Evolutionary conservation across 64 coral and sea anemone genomes (phyloP).

Genomic region (Montipora efflorescens): DNA sequence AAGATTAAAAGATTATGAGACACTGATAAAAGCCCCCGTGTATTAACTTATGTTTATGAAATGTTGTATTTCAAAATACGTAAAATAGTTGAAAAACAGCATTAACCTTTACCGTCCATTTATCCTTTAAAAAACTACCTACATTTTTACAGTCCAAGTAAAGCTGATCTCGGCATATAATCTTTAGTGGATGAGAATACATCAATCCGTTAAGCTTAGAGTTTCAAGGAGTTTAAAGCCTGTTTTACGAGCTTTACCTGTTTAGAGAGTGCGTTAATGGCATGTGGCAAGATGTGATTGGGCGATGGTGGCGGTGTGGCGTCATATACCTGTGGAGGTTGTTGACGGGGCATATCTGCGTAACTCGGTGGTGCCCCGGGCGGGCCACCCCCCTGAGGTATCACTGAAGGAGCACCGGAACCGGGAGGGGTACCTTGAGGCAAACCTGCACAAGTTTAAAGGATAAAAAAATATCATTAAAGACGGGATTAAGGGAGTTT

Average conservation of each 20-base stretch:
- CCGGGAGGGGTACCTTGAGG: conserved; percentile 37
- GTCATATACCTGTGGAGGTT: conserved; percentile 68
- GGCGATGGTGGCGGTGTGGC: conserved; percentile 51
- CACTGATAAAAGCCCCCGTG: no score
- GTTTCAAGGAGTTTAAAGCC: not conserved
- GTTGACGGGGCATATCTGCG: conserved; percentile 5
- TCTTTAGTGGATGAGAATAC: not conserved
- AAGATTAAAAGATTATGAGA: no score
- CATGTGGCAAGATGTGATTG: conserved; percentile 38
- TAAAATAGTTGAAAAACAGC: no score
- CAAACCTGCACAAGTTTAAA: not conserved
- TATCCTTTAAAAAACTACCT: no score
- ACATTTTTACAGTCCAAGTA: no score
- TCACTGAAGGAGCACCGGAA: conserved; percentile 27
- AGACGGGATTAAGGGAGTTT: no score
- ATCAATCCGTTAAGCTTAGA: not conserved
- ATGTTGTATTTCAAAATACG: no score
- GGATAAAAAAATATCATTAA: not conserved
- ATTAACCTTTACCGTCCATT: no score
- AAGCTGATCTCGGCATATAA: not conserved
- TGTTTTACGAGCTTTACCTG: conserved; percentile 24
- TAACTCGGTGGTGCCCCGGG: conserved; percentile 80
- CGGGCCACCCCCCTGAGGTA: conserved; percentile 63
- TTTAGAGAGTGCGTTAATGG: conserved; percentile 8
- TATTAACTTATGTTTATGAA: no score